Evolutionary conservation across 2,888 invertebrate genomes (phyloP).

Genomic region (Caenorhabditis becei): DNA sequence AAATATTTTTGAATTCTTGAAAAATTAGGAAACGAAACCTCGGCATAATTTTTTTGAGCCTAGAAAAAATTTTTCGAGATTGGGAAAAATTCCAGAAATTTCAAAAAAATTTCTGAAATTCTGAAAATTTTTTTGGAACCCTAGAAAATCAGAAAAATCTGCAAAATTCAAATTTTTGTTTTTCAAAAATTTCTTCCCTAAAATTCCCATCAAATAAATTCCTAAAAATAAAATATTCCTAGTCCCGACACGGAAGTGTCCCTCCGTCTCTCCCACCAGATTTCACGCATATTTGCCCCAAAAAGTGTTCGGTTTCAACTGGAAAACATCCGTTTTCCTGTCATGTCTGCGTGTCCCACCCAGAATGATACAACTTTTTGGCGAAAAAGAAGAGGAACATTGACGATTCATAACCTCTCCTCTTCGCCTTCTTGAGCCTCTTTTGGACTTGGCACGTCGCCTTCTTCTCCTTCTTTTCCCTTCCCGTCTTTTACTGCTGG

Average conservation of each 20-base stretch:
- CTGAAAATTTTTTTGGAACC: no score
- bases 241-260: background rate
- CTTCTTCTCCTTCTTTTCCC: background rate
- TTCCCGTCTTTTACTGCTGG: background rate
- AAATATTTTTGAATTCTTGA: no score
- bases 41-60: no score
- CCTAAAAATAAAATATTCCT: no score
- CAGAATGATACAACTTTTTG: conserved; percentile 3
- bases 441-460: background rate
- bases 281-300: conserved; percentile 18
- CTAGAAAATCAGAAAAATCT: no score
- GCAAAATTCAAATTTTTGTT: no score
- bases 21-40: no score
- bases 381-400: background rate
- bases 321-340: conserved; percentile 12
- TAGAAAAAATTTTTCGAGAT: no score
- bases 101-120: no score
- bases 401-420: conserved; percentile 10
- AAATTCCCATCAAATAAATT: no score
- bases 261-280: background rate
- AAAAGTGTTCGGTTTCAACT: conserved; percentile 18
- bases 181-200: no score
- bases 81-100: no score
- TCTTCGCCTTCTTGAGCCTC: background rate
- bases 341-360: background rate